phyloP scores from a whole-genome alignment of 2,888 invertebrate species.

The Eupithecia pulchellata region DNA sequence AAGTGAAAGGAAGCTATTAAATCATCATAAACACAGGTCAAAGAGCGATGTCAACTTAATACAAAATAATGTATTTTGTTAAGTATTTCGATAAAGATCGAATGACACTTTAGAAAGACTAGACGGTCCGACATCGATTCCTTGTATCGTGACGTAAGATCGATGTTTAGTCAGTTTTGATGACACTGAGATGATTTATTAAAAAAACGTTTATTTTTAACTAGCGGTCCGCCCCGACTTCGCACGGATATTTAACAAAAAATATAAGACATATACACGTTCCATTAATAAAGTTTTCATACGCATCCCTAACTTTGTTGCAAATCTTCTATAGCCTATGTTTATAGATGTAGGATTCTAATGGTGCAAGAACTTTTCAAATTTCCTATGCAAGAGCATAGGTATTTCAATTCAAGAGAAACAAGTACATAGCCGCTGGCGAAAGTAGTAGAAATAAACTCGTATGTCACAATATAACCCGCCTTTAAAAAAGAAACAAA shows the following conservation, averaged over 20 bases:
- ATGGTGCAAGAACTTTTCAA: too few relatives aligned
- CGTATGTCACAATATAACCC: too few relatives aligned
- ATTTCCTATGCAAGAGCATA: not conserved
- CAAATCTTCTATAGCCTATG: too few relatives aligned
- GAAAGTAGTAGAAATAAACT: too few relatives aligned
- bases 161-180: constrained; percentile 39
- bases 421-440: not conserved
- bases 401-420: not conserved
- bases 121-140: constrained; percentile 68
- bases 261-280: too few relatives aligned
- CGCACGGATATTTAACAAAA: too few relatives aligned
- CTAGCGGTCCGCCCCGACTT: too few relatives aligned
- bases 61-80: constrained; percentile 65
- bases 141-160: constrained; percentile 63
- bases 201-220: not conserved
- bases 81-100: constrained; percentile 69
- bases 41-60: constrained; percentile 54
- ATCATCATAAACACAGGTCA: constrained; percentile 53
- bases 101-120: constrained; percentile 72
- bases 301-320: too few relatives aligned
- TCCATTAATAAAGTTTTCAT: too few relatives aligned
- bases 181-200: constrained; percentile 40
- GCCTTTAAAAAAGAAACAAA: not conserved
- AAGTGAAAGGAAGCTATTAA: constrained; percentile 35
- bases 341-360: too few relatives aligned